Percentiles rank a stretch among this genome's conserved stretches.
Evolutionary conservation across 2,797 vertebrate genomes (phyloP).

Genomic region (Sternarchorhynchus goeldii): DNA sequence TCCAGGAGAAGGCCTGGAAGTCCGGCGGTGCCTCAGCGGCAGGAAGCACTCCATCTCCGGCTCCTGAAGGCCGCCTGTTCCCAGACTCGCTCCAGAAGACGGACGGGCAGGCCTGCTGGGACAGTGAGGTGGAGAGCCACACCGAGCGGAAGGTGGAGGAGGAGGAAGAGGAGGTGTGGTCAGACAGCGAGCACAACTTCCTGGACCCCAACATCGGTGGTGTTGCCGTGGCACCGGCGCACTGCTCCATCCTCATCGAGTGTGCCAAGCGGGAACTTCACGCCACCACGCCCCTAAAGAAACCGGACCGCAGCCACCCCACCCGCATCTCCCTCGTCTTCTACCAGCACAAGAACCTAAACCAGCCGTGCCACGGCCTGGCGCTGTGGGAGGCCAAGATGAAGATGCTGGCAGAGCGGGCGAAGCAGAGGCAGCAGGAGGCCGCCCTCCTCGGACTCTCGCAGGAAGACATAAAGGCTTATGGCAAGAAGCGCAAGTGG

Average conservation of each 20-base stretch:
- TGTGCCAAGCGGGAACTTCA: conserved; percentile 95
- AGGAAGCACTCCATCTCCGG: conserved; percentile 74
- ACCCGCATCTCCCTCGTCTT: conserved; percentile 98
- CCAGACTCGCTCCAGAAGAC: conserved; percentile 79
- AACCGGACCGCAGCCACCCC: conserved; percentile 93
- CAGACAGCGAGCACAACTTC: conserved; percentile 99
- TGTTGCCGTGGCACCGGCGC: conserved; percentile 91
- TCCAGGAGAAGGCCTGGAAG: conserved; percentile 88
- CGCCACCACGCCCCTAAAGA: conserved; percentile 95
- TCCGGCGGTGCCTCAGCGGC: conserved; percentile 78
- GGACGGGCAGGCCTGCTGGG: conserved; percentile 79
- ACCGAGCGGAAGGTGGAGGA: conserved; percentile 64
- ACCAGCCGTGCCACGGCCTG: conserved; percentile 94
- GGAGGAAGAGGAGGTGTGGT: conserved; percentile 91
- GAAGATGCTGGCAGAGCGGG: conserved; percentile 93
- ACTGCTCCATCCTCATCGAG: conserved; percentile 95
- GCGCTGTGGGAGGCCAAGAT: conserved; percentile 98
- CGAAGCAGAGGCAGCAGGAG: conserved; percentile 88
- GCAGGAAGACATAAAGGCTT: conserved; percentile 89
- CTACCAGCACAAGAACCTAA: conserved; percentile 99
- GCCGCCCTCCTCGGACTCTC: conserved; percentile 89
- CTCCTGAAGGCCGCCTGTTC: conserved; percentile 82
- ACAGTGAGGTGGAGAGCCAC: conserved; percentile 71
- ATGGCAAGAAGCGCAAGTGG: conserved; percentile 96
- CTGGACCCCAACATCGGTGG: conserved; percentile 95